Conservation (phyloP, 2,113 vertebrate species). For the Bombycilla garrulus region DNA sequence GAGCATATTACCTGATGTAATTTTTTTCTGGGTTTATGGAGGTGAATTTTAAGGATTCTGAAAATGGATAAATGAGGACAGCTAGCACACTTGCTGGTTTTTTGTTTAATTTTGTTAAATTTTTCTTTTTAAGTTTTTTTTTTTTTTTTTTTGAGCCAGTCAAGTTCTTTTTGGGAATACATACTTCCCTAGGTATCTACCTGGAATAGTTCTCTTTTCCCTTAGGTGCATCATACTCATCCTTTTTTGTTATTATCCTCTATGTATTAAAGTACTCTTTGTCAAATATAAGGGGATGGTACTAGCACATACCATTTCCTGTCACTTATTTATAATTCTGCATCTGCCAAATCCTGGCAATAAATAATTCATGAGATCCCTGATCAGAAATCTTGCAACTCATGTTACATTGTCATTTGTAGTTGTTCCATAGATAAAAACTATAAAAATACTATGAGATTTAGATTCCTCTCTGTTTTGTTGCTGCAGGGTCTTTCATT, state of each 20-base stretch:
- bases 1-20: not conserved
- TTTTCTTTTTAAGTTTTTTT: not conserved
- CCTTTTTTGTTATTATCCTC: not conserved
- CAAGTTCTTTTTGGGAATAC: not conserved
- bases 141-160: not conserved
- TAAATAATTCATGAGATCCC: not conserved
- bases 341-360: not conserved
- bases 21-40: not conserved
- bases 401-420: not conserved
- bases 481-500: not conserved
- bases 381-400: not conserved
- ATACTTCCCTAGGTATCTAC: not conserved
- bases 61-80: not conserved
- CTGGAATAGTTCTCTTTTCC: not conserved
- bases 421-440: not conserved
- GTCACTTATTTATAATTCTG: not conserved
- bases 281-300: not conserved
- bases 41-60: not conserved
- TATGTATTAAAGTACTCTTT: not conserved
- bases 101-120: not conserved
- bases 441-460: not conserved
- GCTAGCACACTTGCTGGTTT: not conserved
- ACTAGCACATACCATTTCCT: not conserved
- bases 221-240: not conserved
- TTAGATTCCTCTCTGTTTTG: not conserved